Evolutionary conservation across 2,888 invertebrate genomes (phyloP).

Genomic region (Rutpela maculata): DNA sequence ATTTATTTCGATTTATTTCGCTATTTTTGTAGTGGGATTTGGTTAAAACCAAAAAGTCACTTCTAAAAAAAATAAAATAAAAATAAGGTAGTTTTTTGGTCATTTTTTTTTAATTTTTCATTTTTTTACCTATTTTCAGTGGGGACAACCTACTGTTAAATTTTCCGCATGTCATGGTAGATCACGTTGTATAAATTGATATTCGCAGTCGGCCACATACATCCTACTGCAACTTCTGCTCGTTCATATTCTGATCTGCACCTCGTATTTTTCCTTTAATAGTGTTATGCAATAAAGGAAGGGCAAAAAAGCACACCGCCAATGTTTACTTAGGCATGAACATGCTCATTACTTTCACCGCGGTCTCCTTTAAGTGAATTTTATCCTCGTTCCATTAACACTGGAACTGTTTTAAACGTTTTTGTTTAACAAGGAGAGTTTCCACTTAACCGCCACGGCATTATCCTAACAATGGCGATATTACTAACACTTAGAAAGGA

Average conservation of each 20-base stretch:
- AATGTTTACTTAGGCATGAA: neutral
- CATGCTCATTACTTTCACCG: neutral
- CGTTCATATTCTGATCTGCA: neutral
- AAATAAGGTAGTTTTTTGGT: too few relatives aligned
- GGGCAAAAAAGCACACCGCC: neutral
- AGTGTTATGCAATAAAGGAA: neutral
- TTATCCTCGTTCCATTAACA: slow-evolving; percentile 15
- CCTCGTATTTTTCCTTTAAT: neutral
- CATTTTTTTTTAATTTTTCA: too few relatives aligned
- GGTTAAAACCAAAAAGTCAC: too few relatives aligned
- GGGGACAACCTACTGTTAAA: too few relatives aligned
- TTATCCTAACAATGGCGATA: slow-evolving; percentile 40
- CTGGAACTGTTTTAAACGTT: slow-evolving; percentile 33
- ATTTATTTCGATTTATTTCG: too few relatives aligned
- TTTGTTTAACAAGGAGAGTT: slow-evolving; percentile 37
- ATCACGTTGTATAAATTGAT: too few relatives aligned
- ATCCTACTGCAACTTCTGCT: too few relatives aligned
- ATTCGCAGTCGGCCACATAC: too few relatives aligned
- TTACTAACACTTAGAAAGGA: slow-evolving; percentile 39
- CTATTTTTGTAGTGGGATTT: too few relatives aligned
- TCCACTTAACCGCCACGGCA: slow-evolving; percentile 35
- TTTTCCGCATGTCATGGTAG: too few relatives aligned
- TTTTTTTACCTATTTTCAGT: too few relatives aligned
- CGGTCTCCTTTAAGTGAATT: slow-evolving; percentile 23
- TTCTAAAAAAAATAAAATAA: too few relatives aligned